Evolutionary conservation across 1,140 invertebrate species (phyloP).

Genomic region (Bombus affinis): DNA sequence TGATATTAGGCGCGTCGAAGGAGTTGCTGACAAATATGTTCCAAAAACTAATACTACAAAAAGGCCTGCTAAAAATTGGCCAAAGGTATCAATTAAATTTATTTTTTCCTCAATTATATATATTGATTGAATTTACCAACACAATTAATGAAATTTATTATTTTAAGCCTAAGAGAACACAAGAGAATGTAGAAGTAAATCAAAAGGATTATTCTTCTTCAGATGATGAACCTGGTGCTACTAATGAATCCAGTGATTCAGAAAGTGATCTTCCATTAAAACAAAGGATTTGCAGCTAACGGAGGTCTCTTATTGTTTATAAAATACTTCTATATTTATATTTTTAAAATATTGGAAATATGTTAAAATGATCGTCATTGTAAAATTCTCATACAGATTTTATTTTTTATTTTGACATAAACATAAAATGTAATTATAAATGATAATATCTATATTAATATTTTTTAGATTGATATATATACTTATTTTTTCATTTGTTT

Average conservation of each 20-base stretch:
- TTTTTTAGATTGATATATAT: constrained; percentile 37
- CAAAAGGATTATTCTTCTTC: constrained; percentile 32
- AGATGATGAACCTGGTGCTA: constrained; percentile 38
- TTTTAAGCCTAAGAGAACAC: constrained; percentile 43
- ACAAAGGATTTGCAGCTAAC: constrained; percentile 66
- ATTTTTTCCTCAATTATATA: neutral
- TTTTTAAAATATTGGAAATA: neutral
- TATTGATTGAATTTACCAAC: neutral
- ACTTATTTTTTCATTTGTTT: neutral
- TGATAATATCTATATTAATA: constrained; percentile 29
- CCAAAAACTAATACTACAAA: constrained; percentile 70
- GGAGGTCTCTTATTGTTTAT: constrained; percentile 36
- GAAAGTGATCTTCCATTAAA: constrained; percentile 69
- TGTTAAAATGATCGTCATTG: constrained; percentile 3
- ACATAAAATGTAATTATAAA: constrained; percentile 22
- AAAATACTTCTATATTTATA: constrained; percentile 29
- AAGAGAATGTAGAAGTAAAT: constrained; percentile 16
- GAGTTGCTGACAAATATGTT: constrained; percentile 81
- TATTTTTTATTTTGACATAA: constrained; percentile 25
- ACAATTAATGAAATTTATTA: neutral
- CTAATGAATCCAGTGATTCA: constrained; percentile 64
- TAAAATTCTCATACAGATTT: constrained; percentile 17
- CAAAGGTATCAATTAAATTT: constrained; percentile 56
- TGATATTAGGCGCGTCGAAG: constrained; percentile 83
- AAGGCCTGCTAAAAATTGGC: constrained; percentile 59